A percentile compares a stretch with the other conserved stretches of the same genome.
These are phyloP conservation scores for Coenobita brevimanus DNA, from an alignment of 1,140 invertebrate genomes.

Conservation along the genomic window DNA sequence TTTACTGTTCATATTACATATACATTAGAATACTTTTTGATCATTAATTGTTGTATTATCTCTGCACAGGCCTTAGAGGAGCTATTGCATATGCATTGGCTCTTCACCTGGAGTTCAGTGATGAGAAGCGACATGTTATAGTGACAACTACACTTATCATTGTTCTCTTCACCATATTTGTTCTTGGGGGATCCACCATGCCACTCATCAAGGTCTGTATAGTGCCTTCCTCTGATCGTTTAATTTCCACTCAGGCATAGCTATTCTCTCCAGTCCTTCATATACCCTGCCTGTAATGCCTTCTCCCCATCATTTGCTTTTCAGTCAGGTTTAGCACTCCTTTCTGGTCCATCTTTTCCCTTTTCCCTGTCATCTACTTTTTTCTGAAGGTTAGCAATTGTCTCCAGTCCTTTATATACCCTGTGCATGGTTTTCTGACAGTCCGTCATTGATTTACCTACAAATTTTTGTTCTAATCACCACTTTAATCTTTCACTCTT, in stretches of 20 bases:
- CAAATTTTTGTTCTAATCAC: no score
- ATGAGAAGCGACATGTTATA: constrained; percentile 94
- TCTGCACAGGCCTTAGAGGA: constrained; percentile 85
- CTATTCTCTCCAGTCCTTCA: background rate
- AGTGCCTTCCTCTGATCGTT: background rate
- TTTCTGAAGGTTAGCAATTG: no score
- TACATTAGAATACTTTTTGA: no score
- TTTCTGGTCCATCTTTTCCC: background rate
- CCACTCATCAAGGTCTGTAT: constrained; percentile 86
- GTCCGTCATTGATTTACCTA: no score
- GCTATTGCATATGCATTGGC: constrained; percentile 98
- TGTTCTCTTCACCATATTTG: constrained; percentile 94
- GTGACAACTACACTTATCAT: constrained; percentile 98
- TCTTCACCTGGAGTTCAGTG: constrained; percentile 94
- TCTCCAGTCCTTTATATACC: no score
- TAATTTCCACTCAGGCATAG: background rate
- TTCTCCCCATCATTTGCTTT: no score
- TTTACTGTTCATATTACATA: no score
- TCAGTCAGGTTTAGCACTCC: no score
- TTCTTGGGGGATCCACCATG: constrained; percentile 97
- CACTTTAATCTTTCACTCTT: no score
- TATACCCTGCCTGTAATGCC: background rate
- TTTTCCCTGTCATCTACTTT: no score
- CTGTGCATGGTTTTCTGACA: no score
- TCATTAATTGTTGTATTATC: no score